Evolutionary conservation across 2,113 vertebrate genomes (phyloP).

Genomic region (Cygnus atratus): DNA sequence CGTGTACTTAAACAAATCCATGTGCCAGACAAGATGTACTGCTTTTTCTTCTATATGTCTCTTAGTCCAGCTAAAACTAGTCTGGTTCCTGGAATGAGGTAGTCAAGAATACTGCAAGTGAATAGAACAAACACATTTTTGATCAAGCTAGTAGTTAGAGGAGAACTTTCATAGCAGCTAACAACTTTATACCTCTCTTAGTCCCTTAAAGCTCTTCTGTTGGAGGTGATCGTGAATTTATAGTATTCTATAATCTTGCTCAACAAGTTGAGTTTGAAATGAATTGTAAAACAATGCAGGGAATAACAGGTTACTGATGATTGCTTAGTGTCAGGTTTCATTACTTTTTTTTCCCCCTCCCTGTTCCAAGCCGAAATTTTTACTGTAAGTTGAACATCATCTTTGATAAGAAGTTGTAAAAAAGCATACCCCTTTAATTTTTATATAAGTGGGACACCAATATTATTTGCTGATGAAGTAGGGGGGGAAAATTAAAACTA

Average conservation of each 20-base stretch:
- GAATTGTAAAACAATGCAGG: neutral
- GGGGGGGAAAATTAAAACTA: neutral
- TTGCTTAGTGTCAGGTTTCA: neutral
- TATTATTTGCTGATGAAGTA: neutral
- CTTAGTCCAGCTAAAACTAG: neutral
- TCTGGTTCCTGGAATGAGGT: neutral
- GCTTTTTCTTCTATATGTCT: neutral
- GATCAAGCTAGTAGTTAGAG: neutral
- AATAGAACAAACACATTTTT: neutral
- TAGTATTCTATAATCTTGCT: neutral
- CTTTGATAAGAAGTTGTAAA: neutral
- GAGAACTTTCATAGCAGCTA: neutral
- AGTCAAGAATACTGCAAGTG: neutral
- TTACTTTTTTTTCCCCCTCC: neutral
- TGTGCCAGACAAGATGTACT: neutral
- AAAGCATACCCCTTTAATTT: neutral
- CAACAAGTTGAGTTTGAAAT: neutral
- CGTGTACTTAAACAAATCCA: neutral
- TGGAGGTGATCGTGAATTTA: neutral
- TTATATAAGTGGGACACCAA: neutral
- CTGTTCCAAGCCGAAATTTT: neutral
- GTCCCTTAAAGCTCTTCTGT: neutral
- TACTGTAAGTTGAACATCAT: neutral
- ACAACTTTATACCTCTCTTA: neutral
- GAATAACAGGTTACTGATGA: neutral